Conservation (phyloP, 2,797 vertebrate genomes). For the Peromyscus aztecus region DNA sequence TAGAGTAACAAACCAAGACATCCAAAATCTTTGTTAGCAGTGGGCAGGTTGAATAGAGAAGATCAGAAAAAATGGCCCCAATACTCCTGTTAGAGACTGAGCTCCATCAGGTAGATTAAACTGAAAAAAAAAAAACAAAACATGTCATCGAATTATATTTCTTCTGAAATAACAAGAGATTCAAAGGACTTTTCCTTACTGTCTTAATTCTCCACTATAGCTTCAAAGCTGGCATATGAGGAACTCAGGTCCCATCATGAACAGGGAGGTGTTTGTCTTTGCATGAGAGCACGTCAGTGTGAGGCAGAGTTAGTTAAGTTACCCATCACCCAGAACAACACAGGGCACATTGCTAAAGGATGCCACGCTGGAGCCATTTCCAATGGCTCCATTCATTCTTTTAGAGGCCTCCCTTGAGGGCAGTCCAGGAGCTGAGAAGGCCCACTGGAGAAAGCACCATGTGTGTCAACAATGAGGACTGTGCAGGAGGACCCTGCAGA, state of each 20-base stretch:
- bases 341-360: neutral
- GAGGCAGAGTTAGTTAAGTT: neutral
- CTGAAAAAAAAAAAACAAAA: neutral
- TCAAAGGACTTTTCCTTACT: neutral
- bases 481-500: neutral
- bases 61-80: neutral
- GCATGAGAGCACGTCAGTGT: neutral
- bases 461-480: neutral
- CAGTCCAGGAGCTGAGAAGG: neutral
- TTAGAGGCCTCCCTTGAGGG: neutral
- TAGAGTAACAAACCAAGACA: neutral
- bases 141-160: neutral
- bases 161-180: constrained; percentile 23
- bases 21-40: neutral
- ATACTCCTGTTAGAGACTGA: neutral
- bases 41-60: constrained; percentile 3
- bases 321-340: neutral
- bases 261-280: neutral
- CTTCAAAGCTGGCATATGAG: neutral
- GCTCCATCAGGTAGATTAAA: constrained; percentile 1
- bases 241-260: neutral
- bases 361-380: neutral
- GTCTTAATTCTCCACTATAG: neutral
- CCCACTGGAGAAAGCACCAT: neutral
- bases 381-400: neutral